Conservation (phyloP, 2,113 vertebrate species). For the Amphilophus citrinellus region DNA sequence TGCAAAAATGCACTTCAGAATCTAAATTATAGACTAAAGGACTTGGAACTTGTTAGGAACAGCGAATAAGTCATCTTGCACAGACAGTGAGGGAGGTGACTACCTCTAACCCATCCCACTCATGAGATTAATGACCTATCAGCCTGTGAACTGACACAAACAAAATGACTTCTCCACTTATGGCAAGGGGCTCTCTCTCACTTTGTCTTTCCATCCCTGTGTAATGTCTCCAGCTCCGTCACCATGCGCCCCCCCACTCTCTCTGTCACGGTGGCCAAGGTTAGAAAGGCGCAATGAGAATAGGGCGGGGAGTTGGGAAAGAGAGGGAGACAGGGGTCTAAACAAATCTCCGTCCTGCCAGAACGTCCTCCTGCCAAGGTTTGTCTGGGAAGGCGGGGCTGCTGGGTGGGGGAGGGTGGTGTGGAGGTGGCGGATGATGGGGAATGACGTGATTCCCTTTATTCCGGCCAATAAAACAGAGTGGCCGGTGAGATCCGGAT, state of each 20-base stretch:
- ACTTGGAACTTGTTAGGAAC: constrained; percentile 66
- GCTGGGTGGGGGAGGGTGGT: constrained; percentile 53
- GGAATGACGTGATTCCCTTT: constrained; percentile 85
- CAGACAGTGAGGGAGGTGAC: constrained; percentile 62
- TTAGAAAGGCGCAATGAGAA: constrained; percentile 65
- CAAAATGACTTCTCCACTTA: constrained; percentile 69
- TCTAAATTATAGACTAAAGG: constrained; percentile 63
- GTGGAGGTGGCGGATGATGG: constrained; percentile 63
- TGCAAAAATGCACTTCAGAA: constrained; percentile 29
- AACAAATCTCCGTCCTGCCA: constrained; percentile 80
- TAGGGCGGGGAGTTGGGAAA: constrained; percentile 40
- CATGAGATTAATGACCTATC: constrained; percentile 78
- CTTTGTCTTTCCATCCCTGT: constrained; percentile 20
- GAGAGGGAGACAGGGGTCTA: constrained; percentile 48
- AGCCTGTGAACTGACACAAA: constrained; percentile 78
- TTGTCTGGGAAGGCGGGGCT: constrained; percentile 73
- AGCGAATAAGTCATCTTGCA: constrained; percentile 77
- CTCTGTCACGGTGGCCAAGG: constrained; percentile 67
- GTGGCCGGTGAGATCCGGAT: constrained; percentile 84
- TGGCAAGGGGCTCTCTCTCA: constrained; percentile 42
- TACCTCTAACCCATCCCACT: constrained; percentile 60
- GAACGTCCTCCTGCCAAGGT: constrained; percentile 81
- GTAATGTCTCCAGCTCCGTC: constrained; percentile 26
- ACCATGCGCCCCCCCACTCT: constrained; percentile 9
- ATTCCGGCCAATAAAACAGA: constrained; percentile 86